These are phyloP conservation scores for Acrocephalus arundinaceus DNA, from an alignment of 2,113 vertebrate genomes.

Conservation along the genomic window DNA sequence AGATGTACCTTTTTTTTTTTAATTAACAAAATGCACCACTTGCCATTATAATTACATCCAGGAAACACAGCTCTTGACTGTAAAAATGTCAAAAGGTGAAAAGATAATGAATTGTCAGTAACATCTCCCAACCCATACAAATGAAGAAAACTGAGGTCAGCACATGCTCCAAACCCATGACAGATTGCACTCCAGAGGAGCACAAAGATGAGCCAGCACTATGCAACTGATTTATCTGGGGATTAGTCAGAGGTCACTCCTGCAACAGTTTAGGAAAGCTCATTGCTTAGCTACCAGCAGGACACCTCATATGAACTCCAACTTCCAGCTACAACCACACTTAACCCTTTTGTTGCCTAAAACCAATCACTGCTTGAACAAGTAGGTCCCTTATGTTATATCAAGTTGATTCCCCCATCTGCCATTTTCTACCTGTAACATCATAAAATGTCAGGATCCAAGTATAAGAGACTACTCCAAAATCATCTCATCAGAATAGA, in stretches of 20 bases:
- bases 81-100: conserved; percentile 15
- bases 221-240: conserved; percentile 11
- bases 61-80: neutral
- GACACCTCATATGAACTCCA: conserved; percentile 36
- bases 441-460: neutral
- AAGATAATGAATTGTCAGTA: neutral
- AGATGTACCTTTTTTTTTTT: neutral
- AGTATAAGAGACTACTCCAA: neutral
- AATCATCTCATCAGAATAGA: neutral
- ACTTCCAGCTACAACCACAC: neutral
- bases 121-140: neutral
- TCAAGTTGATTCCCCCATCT: neutral
- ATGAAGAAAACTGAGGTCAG: conserved; percentile 23
- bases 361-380: neutral
- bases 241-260: conserved; percentile 38
- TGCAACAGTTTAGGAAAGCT: conserved; percentile 15
- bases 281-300: conserved; percentile 23
- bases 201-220: conserved; percentile 56
- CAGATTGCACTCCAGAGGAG: conserved; percentile 27
- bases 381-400: neutral
- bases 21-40: neutral
- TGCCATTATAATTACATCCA: neutral
- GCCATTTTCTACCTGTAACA: neutral
- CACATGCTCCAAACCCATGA: conserved; percentile 18
- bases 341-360: neutral